Evolutionary conservation across 2,797 vertebrate genomes (phyloP).

Genomic region (Lagorchestes hirsutus): DNA sequence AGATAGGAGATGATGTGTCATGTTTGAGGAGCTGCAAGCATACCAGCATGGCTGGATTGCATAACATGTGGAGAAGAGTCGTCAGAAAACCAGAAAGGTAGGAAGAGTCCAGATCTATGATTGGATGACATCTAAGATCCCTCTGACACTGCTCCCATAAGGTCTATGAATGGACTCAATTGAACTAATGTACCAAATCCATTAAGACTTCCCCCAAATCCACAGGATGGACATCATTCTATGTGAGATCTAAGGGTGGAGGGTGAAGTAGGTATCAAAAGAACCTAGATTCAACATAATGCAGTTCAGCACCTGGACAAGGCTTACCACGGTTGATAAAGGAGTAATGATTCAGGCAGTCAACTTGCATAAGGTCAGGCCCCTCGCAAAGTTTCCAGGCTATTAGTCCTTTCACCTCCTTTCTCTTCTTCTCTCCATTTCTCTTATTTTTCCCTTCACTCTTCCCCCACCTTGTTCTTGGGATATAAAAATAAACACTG

Average conservation of each 20-base stretch:
- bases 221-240: not conserved
- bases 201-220: not conserved
- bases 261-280: not conserved
- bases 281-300: not conserved
- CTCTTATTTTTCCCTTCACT: not conserved
- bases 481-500: not conserved
- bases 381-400: not conserved
- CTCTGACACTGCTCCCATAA: not conserved
- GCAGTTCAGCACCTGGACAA: not conserved
- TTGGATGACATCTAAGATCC: not conserved
- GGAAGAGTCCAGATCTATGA: not conserved
- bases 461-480: not conserved
- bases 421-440: not conserved
- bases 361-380: not conserved
- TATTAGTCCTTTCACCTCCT: not conserved
- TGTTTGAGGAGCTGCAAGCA: not conserved
- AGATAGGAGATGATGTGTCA: not conserved
- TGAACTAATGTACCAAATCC: not conserved
- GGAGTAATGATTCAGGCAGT: not conserved
- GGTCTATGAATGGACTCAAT: not conserved
- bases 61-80: not conserved
- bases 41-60: not conserved
- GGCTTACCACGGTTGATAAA: not conserved
- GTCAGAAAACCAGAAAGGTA: not conserved
- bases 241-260: not conserved